phyloP scores from a whole-genome alignment of 2,113 vertebrate genomes.

The Saccopteryx bilineata region DNA sequence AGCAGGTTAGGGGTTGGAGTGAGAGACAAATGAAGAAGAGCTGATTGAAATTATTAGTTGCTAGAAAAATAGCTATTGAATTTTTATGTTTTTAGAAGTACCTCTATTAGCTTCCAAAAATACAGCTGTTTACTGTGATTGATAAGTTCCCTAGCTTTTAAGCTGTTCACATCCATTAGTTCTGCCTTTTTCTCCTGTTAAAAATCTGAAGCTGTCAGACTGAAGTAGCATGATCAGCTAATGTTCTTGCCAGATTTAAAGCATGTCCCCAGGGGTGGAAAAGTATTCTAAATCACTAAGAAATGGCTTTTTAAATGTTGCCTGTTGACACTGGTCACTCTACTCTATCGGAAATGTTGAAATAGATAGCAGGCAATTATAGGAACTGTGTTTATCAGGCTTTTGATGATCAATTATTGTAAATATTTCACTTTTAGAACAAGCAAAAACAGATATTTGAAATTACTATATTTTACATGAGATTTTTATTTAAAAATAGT shows the following conservation, averaged over 20 bases:
- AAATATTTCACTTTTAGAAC: slow-evolving; percentile 12
- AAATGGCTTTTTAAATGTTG: slow-evolving; percentile 83
- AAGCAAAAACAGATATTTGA: slow-evolving; percentile 20
- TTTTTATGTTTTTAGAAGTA: slow-evolving; percentile 80
- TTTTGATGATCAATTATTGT: slow-evolving; percentile 59
- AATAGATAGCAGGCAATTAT: slow-evolving; percentile 64
- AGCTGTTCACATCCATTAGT: slow-evolving; percentile 88
- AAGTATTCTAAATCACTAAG: slow-evolving; percentile 74
- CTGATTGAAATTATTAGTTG: slow-evolving; percentile 78
- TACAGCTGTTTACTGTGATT: slow-evolving; percentile 85
- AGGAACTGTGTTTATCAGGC: slow-evolving; percentile 16
- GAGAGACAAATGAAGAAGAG: slow-evolving; percentile 59
- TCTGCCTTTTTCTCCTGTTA: slow-evolving; percentile 85
- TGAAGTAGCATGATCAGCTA: slow-evolving; percentile 83
- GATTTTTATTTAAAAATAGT: slow-evolving; percentile 37
- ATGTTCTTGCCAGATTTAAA: slow-evolving; percentile 86
- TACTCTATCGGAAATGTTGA: slow-evolving; percentile 62
- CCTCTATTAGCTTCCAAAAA: slow-evolving; percentile 82
- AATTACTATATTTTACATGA: slow-evolving; percentile 8
- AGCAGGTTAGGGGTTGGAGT: neutral
- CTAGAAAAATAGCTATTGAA: slow-evolving; percentile 77
- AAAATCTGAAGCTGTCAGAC: slow-evolving; percentile 89
- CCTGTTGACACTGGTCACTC: slow-evolving; percentile 82
- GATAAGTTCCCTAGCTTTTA: slow-evolving; percentile 88
- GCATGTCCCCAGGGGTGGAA: slow-evolving; percentile 81